Evolutionary conservation across 2,113 vertebrate genomes (phyloP).

Genomic region (Ammodytes marinus): DNA sequence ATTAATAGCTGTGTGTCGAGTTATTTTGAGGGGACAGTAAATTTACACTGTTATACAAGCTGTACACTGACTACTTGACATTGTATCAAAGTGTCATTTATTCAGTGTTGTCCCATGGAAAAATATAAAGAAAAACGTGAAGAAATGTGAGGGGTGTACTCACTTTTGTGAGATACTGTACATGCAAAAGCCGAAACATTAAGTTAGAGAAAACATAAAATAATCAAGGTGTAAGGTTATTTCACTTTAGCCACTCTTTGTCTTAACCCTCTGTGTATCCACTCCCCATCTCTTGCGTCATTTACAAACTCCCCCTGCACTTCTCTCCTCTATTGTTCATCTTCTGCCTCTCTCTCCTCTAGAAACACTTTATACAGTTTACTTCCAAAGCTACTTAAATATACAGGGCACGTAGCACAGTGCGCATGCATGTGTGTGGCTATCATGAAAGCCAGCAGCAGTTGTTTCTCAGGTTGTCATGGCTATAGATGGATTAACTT

Average conservation of each 20-base stretch:
- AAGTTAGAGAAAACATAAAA: background rate
- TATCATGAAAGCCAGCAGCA: conserved; percentile 63
- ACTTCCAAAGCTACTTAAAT: conserved; percentile 20
- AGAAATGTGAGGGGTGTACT: too few relatives aligned
- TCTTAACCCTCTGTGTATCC: background rate
- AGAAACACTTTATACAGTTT: conserved; percentile 40
- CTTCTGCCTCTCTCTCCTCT: conserved; percentile 3
- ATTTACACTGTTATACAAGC: too few relatives aligned
- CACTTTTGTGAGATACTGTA: too few relatives aligned
- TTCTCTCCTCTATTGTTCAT: conserved; percentile 34
- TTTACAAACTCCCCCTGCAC: conserved; percentile 39
- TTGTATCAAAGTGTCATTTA: too few relatives aligned
- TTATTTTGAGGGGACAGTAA: too few relatives aligned
- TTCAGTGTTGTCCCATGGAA: too few relatives aligned
- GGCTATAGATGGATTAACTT: conserved; percentile 72
- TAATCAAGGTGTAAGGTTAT: conserved; percentile 9
- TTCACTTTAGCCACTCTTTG: background rate
- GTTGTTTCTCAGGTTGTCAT: conserved; percentile 65
- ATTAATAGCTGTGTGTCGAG: too few relatives aligned
- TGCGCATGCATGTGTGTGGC: conserved; percentile 1
- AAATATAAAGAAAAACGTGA: too few relatives aligned
- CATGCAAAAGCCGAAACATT: conserved; percentile 5
- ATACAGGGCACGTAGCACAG: conserved; percentile 21
- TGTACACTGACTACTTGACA: too few relatives aligned
- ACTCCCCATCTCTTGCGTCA: conserved; percentile 6